These are phyloP conservation scores for Pyrgilauda ruficollis DNA, from an alignment of 2,113 vertebrate genomes.

Conservation along the genomic window DNA sequence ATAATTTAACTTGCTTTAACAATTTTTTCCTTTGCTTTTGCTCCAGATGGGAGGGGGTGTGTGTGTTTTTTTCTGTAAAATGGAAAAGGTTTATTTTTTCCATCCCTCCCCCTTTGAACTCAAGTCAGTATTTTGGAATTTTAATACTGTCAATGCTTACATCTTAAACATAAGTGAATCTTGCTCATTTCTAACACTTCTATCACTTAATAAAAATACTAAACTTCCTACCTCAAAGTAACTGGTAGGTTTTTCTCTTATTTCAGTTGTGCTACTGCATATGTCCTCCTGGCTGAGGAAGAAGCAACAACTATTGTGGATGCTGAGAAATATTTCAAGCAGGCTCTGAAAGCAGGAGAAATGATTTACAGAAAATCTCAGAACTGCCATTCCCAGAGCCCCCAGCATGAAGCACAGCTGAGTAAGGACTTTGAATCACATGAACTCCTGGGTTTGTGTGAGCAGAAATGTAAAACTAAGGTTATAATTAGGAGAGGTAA, in stretches of 20 bases:
- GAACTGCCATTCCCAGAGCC: conserved; percentile 77
- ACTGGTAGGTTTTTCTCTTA: neutral
- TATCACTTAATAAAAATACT: neutral
- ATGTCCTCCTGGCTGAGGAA: conserved; percentile 95
- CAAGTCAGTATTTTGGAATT: neutral
- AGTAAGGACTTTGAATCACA: conserved; percentile 68
- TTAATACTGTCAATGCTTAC: neutral
- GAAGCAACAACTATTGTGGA: conserved; percentile 97
- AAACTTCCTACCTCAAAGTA: neutral
- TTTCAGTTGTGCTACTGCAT: conserved; percentile 91
- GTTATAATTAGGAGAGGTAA: neutral
- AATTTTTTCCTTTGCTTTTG: neutral
- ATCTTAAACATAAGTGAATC: neutral
- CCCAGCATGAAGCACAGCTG: conserved; percentile 82
- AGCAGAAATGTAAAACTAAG: neutral
- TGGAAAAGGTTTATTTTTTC: conserved; percentile 15
- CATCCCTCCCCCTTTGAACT: neutral
- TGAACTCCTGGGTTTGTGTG: neutral
- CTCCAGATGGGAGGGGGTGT: neutral
- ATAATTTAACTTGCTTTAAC: neutral
- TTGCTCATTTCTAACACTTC: neutral
- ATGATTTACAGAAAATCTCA: conserved; percentile 76
- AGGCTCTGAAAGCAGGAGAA: conserved; percentile 92
- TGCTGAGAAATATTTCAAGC: conserved; percentile 94
- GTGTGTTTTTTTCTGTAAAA: neutral